phyloP scores from a whole-genome alignment of 2,888 invertebrate species.

The Platycheirus albimanus region DNA sequence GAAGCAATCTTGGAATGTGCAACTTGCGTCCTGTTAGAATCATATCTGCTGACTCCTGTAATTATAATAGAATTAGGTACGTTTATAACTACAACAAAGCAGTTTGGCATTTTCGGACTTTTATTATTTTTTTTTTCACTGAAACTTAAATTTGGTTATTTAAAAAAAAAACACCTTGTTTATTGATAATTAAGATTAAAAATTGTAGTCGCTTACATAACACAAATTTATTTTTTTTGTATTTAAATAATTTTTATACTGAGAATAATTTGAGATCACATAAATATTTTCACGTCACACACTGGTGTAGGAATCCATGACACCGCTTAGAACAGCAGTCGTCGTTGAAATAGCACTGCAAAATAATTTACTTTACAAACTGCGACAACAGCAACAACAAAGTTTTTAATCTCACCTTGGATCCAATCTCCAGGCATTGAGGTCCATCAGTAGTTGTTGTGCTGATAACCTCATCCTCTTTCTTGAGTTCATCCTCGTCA shows the following conservation, averaged over 20 bases:
- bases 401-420: slow-evolving; percentile 72
- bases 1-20: too few relatives aligned
- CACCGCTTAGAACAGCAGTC: slow-evolving; percentile 80
- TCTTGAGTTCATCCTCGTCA: neutral
- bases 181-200: too few relatives aligned
- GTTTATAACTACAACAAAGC: too few relatives aligned
- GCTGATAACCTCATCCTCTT: neutral
- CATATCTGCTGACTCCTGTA: too few relatives aligned
- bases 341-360: slow-evolving; percentile 77
- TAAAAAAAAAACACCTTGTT: too few relatives aligned
- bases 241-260: neutral
- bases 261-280: neutral
- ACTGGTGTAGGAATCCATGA: slow-evolving; percentile 80
- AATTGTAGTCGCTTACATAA: too few relatives aligned
- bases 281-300: slow-evolving; percentile 80
- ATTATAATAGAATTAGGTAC: too few relatives aligned
- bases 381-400: neutral
- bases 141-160: too few relatives aligned
- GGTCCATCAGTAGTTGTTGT: slow-evolving; percentile 11
- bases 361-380: neutral
- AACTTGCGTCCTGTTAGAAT: too few relatives aligned
- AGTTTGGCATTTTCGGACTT: too few relatives aligned
- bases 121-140: too few relatives aligned
- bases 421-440: slow-evolving; percentile 75
- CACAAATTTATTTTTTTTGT: neutral